phyloP scores from a whole-genome alignment of 1,140 invertebrate species.

The Geopemphigus sp. region DNA sequence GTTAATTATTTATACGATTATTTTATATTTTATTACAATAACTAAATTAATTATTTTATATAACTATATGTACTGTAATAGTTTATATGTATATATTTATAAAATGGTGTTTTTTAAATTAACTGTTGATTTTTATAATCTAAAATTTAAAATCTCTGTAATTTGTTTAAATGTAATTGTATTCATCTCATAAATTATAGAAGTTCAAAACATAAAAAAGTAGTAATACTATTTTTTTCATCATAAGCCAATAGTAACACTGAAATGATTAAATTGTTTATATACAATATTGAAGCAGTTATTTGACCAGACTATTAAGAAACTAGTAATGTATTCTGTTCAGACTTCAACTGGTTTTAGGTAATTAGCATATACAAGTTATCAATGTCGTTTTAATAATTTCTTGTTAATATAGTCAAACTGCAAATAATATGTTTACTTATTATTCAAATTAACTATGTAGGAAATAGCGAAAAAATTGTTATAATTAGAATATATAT shows the following conservation, averaged over 20 bases:
- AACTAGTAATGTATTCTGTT: neutral
- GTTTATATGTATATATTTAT: neutral
- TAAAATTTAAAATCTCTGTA: neutral
- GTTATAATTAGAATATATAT: too few species aligned
- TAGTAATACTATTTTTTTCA: too few species aligned
- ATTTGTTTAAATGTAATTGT: neutral
- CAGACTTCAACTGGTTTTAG: too few species aligned
- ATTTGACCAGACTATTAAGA: neutral
- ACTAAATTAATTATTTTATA: neutral
- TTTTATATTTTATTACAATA: slow-evolving; percentile 14
- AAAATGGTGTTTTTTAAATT: too few species aligned
- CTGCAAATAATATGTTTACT: too few species aligned
- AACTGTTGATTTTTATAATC: too few species aligned
- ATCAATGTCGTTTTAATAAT: neutral
- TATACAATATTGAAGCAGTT: too few species aligned
- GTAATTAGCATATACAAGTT: neutral
- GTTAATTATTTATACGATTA: neutral
- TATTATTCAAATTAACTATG: too few species aligned
- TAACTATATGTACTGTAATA: neutral
- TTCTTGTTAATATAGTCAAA: neutral
- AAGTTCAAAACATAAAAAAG: too few species aligned
- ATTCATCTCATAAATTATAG: neutral
- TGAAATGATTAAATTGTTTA: too few species aligned
- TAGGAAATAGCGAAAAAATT: too few species aligned
- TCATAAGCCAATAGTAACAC: too few species aligned